phyloP scores from a whole-genome alignment of 2,113 vertebrate genomes.

The Boleophthalmus pectinirostris region DNA sequence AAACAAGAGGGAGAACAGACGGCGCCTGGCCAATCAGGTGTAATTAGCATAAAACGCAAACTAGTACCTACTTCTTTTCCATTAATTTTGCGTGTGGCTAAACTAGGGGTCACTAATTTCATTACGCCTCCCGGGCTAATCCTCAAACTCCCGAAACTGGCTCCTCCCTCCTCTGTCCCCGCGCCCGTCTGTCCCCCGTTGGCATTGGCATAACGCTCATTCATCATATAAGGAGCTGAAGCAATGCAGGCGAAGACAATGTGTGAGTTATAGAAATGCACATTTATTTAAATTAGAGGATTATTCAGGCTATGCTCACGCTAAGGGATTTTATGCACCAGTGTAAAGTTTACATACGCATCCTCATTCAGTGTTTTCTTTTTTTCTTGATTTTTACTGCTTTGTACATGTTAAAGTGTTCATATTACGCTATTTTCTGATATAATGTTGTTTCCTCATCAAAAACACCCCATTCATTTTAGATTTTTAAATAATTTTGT shows the following conservation, averaged over 20 bases:
- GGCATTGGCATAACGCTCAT: conserved; percentile 30
- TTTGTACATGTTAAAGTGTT: too few relatives aligned
- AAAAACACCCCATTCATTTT: too few relatives aligned
- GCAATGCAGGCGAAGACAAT: not conserved
- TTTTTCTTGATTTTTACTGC: too few relatives aligned
- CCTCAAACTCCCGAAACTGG: conserved; percentile 38
- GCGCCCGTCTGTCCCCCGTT: conserved; percentile 31
- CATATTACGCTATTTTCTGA: too few relatives aligned
- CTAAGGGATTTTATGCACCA: not conserved
- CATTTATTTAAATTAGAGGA: not conserved
- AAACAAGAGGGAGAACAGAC: conserved; percentile 52
- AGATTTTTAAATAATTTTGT: too few relatives aligned
- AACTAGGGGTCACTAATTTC: conserved; percentile 68
- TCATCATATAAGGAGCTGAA: not conserved
- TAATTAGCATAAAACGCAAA: conserved; percentile 60
- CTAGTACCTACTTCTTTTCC: conserved; percentile 49
- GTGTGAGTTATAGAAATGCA: not conserved
- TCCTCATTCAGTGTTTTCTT: too few relatives aligned
- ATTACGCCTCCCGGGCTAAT: conserved; percentile 67
- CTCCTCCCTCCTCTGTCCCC: conserved; percentile 39
- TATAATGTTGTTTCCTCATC: too few relatives aligned
- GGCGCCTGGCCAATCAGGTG: conserved; percentile 51
- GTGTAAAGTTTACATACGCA: too few relatives aligned
- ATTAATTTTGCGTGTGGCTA: conserved; percentile 50
- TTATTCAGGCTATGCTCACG: not conserved